Percentiles rank a stretch among this genome's conserved stretches.
phyloP scores from a whole-genome alignment of 2,888 invertebrate genomes.

The Phyllotreta striolata region DNA sequence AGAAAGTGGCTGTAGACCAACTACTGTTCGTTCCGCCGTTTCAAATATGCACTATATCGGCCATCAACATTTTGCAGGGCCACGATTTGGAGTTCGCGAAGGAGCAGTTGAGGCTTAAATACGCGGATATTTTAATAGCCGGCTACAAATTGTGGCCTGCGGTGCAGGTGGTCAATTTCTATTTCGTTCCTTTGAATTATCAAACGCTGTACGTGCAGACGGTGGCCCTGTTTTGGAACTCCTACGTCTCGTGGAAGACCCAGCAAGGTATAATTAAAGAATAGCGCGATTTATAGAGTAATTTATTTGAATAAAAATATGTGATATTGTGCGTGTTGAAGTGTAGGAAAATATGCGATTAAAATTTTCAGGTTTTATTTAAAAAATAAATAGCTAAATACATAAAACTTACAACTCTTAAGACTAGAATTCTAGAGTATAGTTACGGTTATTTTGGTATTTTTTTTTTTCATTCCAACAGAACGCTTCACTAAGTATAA shows the following conservation, averaged over 20 bases:
- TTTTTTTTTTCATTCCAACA: slow-evolving; percentile 5
- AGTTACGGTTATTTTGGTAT: slow-evolving; percentile 26
- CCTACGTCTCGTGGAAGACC: slow-evolving; percentile 80
- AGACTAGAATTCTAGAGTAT: slow-evolving; percentile 34
- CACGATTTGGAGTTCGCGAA: slow-evolving; percentile 64
- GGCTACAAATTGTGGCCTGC: slow-evolving; percentile 85
- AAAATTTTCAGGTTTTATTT: slow-evolving; percentile 30
- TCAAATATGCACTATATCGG: slow-evolving; percentile 66
- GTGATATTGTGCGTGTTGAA: not conserved
- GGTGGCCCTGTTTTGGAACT: slow-evolving; percentile 87
- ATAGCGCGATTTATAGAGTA: not conserved
- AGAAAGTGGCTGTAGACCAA: slow-evolving; percentile 79
- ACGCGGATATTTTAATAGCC: slow-evolving; percentile 69
- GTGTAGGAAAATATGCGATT: no score
- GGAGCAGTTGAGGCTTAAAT: slow-evolving; percentile 67
- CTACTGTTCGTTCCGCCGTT: slow-evolving; percentile 76
- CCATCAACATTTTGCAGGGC: slow-evolving; percentile 69
- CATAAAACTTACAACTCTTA: slow-evolving; percentile 32
- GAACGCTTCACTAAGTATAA: not conserved
- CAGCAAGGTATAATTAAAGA: slow-evolving; percentile 26
- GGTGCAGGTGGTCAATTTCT: slow-evolving; percentile 86
- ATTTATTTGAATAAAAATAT: slow-evolving; percentile 1
- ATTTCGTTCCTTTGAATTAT: slow-evolving; percentile 80
- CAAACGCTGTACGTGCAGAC: slow-evolving; percentile 81
- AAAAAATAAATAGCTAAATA: slow-evolving; percentile 35